Evolutionary conservation across 1,140 invertebrate genomes (phyloP), one percentile per base, ranked within the genome.

Genomic region (Trachymyrmex septentrionalis): DNA sequence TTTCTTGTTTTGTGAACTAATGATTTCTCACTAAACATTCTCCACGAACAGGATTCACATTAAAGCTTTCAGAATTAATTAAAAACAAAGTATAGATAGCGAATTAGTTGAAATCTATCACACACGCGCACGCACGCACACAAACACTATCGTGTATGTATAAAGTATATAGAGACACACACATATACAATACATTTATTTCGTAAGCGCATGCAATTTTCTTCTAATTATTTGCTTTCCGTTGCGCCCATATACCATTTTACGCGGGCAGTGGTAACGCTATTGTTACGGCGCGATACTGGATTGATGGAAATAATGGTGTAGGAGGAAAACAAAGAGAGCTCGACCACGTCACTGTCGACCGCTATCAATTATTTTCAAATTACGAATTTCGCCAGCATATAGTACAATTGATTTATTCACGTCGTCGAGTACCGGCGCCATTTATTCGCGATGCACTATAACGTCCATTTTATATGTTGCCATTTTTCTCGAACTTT

Each of bases 341-440:
- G 63, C 53, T 61, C 75, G 75, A 69, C 76, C 75, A 63, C 80
- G 88, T 90, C 88, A 89, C 69, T 61, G 48, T 50, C 86, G 88
- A 73, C 85, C 80, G 67, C 86, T 90, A 90, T 90, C 89, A 90
- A 90, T 90, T 90, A 90, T 90, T 90, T 90, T 90, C 89, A 90
- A 90, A 90, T 90, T 90, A 90, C 86, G 88, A 90, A 90, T 90
- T 90, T 90, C 85, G 78, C 88, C 85, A 61, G 73, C 27, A 73
- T 84, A 87, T 84, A 86, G 78, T 87, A 87, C 73, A 89, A 90
- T 89, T 90, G 88, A 90, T 90, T 90, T 90, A 90, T 90, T 84
- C 88, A 50, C 73, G 73, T 81, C 73, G 61, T 85, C 64, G 66
- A 82, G 53, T 66, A 78, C 67, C 38, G 34, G 55, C 50, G 73